These are phyloP conservation scores for Psammodynastes pulverulentus DNA, from an alignment of 2,113 vertebrate genomes.

Conservation along the genomic window DNA sequence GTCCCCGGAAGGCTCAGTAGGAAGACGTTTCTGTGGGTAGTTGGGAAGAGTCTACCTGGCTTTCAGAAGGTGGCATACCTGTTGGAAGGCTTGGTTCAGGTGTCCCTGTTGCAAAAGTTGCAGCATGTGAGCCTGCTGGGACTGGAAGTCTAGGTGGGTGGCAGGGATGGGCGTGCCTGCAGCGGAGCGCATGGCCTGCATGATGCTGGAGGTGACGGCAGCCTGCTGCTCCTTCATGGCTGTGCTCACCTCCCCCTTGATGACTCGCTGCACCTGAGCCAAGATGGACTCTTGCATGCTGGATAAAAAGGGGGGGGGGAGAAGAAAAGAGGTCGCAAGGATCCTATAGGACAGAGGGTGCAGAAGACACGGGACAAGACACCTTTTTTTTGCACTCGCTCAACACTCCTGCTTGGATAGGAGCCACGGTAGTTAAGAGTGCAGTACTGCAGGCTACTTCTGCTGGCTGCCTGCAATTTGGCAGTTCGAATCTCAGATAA, in stretches of 20 bases:
- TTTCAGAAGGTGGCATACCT: conserved; percentile 70
- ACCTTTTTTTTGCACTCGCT: background rate
- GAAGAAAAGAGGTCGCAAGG: background rate
- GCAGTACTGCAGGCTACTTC: too few relatives aligned
- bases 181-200: conserved; percentile 96
- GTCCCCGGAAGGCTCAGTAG: background rate
- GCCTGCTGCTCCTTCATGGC: conserved; percentile 98
- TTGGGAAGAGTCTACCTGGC: too few relatives aligned
- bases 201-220: conserved; percentile 93
- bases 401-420: background rate
- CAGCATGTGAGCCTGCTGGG: conserved; percentile 90
- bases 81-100: conserved; percentile 98
- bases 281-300: conserved; percentile 96
- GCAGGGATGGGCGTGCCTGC: conserved; percentile 91
- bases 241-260: conserved; percentile 92
- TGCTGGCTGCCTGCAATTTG: too few relatives aligned
- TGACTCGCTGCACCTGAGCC: conserved; percentile 90
- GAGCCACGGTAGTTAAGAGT: too few relatives aligned
- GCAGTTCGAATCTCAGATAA: too few relatives aligned
- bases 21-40: background rate
- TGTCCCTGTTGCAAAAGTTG: conserved; percentile 95
- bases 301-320: background rate
- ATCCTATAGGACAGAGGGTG: too few relatives aligned
- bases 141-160: conserved; percentile 90
- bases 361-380: background rate